Evolutionary conservation across 2,888 invertebrate species (phyloP), one percentile per base, ranked within the genome.

Genomic region (Buathra laborator): DNA sequence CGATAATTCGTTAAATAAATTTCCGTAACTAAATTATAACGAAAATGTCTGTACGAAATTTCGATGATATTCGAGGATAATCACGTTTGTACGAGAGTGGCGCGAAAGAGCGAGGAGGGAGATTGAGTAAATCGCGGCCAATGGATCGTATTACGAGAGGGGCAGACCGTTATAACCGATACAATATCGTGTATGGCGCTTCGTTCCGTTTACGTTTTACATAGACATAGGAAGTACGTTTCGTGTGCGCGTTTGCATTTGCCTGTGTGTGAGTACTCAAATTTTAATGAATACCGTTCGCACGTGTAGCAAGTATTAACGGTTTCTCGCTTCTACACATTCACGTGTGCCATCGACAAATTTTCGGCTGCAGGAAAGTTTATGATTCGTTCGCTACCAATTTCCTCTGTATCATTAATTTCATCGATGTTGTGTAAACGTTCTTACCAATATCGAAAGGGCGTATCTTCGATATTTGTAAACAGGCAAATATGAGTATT

Each of bases 381-480:
- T 81, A 84, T 84, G 81, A 84, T 76, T 76, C 75, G 80, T 44
- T 46, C 48, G 74, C 16, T 19, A 16, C 71, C 76, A 81, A 84
- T 84, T 84, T 76, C 59, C 84, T 80, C 51, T 71, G 71, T 62
- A 56, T 84, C 84, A 84, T 80, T 76, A 67, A 83, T 79, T 78
- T 80, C 46, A 80, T 59, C 48, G 71, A 51, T 67, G 43, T 46
- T n/a, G 75, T 74, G 68, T 64, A 46, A 37, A 48, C 2, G 16
- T 32, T 19, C 29, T 29, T 29, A 3, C 29, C 14, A 32, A 2
- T 14, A 62, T 29, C 62, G 14, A 3, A 62, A n/a, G n/a, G 62
- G 62, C 62, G 62, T 29, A 62, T 62, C 32, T 6, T 14, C 12
- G 29, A 14, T 32, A 3, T 7, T 24, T n/a, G 32, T n/a, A 37